Conservation (phyloP, 2,888 invertebrate species). For the Epirrhoe tristata region DNA sequence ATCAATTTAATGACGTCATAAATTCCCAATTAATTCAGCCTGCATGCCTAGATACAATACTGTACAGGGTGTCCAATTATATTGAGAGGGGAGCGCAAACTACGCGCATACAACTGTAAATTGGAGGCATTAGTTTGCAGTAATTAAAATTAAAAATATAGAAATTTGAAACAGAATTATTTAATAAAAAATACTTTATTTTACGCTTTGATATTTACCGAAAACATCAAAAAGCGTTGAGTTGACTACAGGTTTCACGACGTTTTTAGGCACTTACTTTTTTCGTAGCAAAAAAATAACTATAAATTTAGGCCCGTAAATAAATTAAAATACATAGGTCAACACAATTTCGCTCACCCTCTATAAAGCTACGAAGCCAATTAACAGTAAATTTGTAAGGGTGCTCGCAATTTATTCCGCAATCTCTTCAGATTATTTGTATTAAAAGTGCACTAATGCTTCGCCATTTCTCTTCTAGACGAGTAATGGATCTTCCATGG, state of each 20-base stretch:
- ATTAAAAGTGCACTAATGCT: slow-evolving; percentile 42
- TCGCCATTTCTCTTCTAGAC: slow-evolving; percentile 38
- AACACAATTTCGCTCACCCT: not conserved
- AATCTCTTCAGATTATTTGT: slow-evolving; percentile 32
- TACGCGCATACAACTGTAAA: not conserved
- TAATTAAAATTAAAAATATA: not conserved
- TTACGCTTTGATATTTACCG: too few relatives aligned
- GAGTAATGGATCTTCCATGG: slow-evolving; percentile 37
- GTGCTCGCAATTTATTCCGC: slow-evolving; percentile 29
- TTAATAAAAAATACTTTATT: too few relatives aligned
- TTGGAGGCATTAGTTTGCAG: not conserved
- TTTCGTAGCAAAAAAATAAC: not conserved
- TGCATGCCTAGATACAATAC: slow-evolving; percentile 53
- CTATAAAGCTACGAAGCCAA: slow-evolving; percentile 10
- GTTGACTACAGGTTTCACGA: too few relatives aligned
- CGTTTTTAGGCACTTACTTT: not conserved
- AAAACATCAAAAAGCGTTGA: too few relatives aligned
- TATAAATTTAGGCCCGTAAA: not conserved
- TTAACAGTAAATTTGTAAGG: slow-evolving; percentile 25
- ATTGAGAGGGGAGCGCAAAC: not conserved
- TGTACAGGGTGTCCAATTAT: slow-evolving; percentile 16
- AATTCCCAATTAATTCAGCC: slow-evolving; percentile 74
- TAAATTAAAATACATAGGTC: not conserved
- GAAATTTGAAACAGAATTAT: too few relatives aligned
- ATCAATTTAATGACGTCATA: slow-evolving; percentile 81